Evolutionary conservation across 1,140 invertebrate species (phyloP).

Genomic region (Orius insidiosus): DNA sequence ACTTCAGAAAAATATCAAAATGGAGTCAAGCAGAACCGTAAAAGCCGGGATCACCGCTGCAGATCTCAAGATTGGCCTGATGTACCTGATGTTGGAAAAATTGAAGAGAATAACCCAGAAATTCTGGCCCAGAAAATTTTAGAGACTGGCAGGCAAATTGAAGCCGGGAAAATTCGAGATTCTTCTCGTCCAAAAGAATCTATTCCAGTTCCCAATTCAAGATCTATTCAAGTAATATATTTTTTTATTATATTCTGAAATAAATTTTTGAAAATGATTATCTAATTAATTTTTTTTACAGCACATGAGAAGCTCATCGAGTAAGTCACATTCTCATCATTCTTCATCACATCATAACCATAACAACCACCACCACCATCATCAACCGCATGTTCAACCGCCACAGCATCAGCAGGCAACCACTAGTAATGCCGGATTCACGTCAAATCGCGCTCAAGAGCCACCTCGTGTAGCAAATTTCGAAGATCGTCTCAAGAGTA

Average conservation of each 20-base stretch:
- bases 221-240: background rate
- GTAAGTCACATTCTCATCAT: too few species aligned
- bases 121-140: slow-evolving; percentile 74
- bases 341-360: too few species aligned
- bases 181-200: slow-evolving; percentile 10
- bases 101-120: slow-evolving; percentile 80
- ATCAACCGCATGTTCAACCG: too few species aligned
- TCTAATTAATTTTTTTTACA: slow-evolving; percentile 2
- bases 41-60: slow-evolving; percentile 51
- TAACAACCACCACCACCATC: slow-evolving; percentile 8
- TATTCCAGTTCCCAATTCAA: background rate
- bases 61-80: slow-evolving; percentile 79
- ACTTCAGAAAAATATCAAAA: slow-evolving; percentile 7
- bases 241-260: background rate
- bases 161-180: slow-evolving; percentile 48
- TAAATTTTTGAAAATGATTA: background rate
- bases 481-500: slow-evolving; percentile 79
- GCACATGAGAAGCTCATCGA: too few species aligned
- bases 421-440: slow-evolving; percentile 5
- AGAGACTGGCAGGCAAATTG: slow-evolving; percentile 71
- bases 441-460: slow-evolving; percentile 37
- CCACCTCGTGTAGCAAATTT: slow-evolving; percentile 71
- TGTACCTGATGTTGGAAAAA: slow-evolving; percentile 73
- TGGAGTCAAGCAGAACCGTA: slow-evolving; percentile 27
- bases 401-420: too few species aligned